Evolutionary conservation across 2,797 vertebrate genomes (phyloP), one percentile per base, ranked within the genome.

Genomic region (Onychomys leucogaster): DNA sequence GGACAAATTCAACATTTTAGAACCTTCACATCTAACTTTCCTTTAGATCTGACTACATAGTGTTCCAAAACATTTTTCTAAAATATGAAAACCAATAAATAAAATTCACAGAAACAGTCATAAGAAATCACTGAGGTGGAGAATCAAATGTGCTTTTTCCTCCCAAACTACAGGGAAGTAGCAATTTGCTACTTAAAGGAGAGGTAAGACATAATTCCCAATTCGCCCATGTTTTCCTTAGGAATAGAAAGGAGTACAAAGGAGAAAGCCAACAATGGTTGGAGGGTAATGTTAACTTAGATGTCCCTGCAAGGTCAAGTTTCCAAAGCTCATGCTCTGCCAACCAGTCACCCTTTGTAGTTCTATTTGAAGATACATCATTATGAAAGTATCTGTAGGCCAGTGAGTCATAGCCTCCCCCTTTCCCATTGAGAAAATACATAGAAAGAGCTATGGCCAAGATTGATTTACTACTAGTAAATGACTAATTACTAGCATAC

Each of bases 51-150:
- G 55, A 19, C 75, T 94, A 89, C 29, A 73, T 88, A 96, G 71
- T 43, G 84, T 96, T 96, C 73, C 52, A 92, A 96, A 52, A 90
- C 59, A 96, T 87, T 92, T 96, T 73, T 91, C 71, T 93, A 57
- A 90, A 71, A 97, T 85, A 61, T 11, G 9, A 43, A 19, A 29
- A 93, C 23, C 19, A 73, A 86, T 89, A 90, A 97, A 91, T 92
- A 96, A 71, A 75, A 96, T 73, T 96, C 69, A 63, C n/a, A 90
- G 86, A 95, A 94, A 94, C 21, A 89, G 32, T 21, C 52, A 81
- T 61, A 96, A 17, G 37, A 95, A 93, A 90, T 94, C 55, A 89
- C 55, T 75, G 16, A 77, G 63, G 17, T 80, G 6, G 91, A 82
- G 71, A 89, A 69, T 84, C 67, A 93, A 96, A 81, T 83, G 32